A percentile compares a stretch with the other conserved stretches of the same genome.
Conservation (phyloP, 1,140 invertebrate species). For the Gonatopus flavifemur region DNA sequence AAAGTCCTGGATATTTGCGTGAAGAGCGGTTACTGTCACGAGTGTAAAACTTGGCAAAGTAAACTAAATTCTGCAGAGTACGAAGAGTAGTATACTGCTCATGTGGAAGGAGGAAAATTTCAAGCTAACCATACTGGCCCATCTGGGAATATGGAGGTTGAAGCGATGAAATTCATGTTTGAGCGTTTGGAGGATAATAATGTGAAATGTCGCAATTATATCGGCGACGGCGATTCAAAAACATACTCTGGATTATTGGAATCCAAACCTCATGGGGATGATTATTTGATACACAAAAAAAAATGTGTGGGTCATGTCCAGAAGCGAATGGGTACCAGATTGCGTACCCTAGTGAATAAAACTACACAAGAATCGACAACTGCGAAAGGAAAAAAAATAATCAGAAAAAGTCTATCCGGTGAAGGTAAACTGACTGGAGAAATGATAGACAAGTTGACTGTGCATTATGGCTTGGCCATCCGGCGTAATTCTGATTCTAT, state of each 20-base stretch:
- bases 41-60: too few species aligned
- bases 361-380: background rate
- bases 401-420: conserved; percentile 22
- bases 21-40: too few species aligned
- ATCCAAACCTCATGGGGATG: conserved; percentile 1
- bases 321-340: conserved; percentile 28
- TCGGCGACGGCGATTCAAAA: conserved; percentile 22
- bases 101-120: too few species aligned
- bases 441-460: conserved; percentile 29
- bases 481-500: conserved; percentile 6
- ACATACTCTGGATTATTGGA: conserved; percentile 12
- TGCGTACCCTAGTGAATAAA: conserved; percentile 14
- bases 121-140: conserved; percentile 20
- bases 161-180: conserved; percentile 19
- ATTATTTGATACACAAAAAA: conserved; percentile 5
- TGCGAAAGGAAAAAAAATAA: background rate
- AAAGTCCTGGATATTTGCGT: too few species aligned
- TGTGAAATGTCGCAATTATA: conserved; percentile 3
- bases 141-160: conserved; percentile 21
- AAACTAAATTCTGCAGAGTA: too few species aligned
- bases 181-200: conserved; percentile 4
- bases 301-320: conserved; percentile 31
- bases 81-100: too few species aligned
- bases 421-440: conserved; percentile 26
- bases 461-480: conserved; percentile 15